Evolutionary conservation across 2,113 vertebrate species (phyloP).

Genomic region (Cochlearius cochlearius): DNA sequence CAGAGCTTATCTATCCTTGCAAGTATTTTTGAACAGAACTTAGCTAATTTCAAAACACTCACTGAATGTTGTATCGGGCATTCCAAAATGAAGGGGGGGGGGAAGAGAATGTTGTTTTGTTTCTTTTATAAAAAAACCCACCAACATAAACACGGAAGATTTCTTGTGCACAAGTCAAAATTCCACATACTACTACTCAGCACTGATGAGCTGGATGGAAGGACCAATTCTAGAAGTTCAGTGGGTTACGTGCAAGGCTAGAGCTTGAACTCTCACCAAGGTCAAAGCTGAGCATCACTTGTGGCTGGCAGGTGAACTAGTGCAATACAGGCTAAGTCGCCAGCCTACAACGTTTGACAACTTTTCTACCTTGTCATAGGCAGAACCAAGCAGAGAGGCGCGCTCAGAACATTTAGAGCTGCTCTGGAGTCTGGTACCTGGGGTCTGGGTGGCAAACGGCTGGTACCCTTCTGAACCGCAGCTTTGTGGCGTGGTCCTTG

Average conservation of each 20-base stretch:
- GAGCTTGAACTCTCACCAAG: not conserved
- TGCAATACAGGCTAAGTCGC: not conserved
- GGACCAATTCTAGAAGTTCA: not conserved
- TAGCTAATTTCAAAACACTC: not conserved
- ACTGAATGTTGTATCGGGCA: not conserved
- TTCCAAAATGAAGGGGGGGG: not conserved
- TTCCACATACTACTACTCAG: not conserved
- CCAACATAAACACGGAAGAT: not conserved
- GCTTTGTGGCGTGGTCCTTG: not conserved
- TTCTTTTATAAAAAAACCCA: not conserved
- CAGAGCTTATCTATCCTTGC: not conserved
- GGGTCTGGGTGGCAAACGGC: not conserved
- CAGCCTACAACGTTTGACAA: not conserved
- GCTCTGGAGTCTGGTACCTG: not conserved
- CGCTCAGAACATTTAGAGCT: not conserved
- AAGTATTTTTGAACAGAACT: not conserved
- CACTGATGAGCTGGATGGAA: not conserved
- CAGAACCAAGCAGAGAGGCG: not conserved
- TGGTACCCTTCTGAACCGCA: rapidly evolving
- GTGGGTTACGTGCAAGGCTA: not conserved
- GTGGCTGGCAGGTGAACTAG: not conserved
- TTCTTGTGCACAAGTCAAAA: not conserved
- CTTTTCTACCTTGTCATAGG: too few relatives aligned
- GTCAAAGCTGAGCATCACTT: not conserved
- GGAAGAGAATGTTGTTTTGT: not conserved